Conservation (phyloP, 2,113 vertebrate genomes). For the Pteropus alecto region DNA sequence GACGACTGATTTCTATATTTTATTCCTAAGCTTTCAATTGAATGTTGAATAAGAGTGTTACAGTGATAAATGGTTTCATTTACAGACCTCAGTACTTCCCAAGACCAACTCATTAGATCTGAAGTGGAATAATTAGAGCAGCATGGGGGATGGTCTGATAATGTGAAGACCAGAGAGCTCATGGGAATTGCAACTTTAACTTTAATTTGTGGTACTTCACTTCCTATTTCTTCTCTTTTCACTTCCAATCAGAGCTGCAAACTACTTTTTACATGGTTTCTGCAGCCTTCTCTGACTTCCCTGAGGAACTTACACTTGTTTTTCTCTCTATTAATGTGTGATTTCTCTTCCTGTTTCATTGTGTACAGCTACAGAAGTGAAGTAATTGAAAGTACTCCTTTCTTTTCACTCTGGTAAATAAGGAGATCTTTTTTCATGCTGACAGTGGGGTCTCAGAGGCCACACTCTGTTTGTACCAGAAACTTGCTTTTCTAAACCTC, state of each 20-base stretch:
- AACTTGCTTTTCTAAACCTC: constrained; percentile 80
- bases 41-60: constrained; percentile 55
- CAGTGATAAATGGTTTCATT: constrained; percentile 48
- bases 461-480: constrained; percentile 80
- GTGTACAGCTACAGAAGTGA: constrained; percentile 64
- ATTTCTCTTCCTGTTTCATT: constrained; percentile 73
- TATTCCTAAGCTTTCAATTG: constrained; percentile 31
- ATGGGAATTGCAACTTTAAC: constrained; percentile 50
- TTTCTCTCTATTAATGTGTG: constrained; percentile 64
- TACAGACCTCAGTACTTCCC: neutral
- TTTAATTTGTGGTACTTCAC: constrained; percentile 64
- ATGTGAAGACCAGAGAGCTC: neutral
- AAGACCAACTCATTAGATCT: constrained; percentile 51
- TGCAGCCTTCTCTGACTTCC: constrained; percentile 52
- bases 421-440: constrained; percentile 71
- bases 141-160: neutral
- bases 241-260: constrained; percentile 50
- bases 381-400: constrained; percentile 62
- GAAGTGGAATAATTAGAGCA: neutral
- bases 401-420: constrained; percentile 67
- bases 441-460: constrained; percentile 74
- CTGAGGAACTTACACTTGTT: constrained; percentile 68
- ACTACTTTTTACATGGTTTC: constrained; percentile 50
- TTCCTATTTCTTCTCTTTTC: constrained; percentile 62
- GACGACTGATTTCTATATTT: constrained; percentile 4